Evolutionary conservation across 1,140 invertebrate species (phyloP), one percentile per base, ranked within the genome.

Genomic region (Brachionus rubens): DNA sequence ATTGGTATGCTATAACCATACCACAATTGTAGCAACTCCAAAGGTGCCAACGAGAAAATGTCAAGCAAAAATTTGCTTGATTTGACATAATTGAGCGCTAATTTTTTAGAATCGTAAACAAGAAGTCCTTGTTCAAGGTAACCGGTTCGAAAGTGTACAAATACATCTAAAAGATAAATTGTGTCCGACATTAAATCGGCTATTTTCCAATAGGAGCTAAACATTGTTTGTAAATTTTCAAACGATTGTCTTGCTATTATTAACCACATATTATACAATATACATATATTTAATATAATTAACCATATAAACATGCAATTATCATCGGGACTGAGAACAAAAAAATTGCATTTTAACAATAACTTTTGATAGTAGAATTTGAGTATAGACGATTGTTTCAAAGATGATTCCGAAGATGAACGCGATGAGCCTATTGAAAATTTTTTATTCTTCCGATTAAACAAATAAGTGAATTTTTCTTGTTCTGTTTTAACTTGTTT

Each of bases 271-370:
- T 97, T 96, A 85, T 97, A 96, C 26, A 96, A 87, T 77, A 96
- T 91, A 81, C 92, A 93, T 56, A 90, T 81, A 16, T 93, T 94
- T 77, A 96, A 86, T 24, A 94, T 81, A 87, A 92, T 90, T 76
- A 96, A 87, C 94, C 94, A 97, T 81, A 93, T 92, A 85, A 94
- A 96, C 86, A 94, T 94, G 82, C 94, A 92, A 82, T 93, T 94
- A 78, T 93, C 92, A 84, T 96, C 93, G 0, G 94, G 93, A 85
- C 96, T 94, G 76, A 96, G 90, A 21, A 96, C 93, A n/a, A 78
- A 79, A 54, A 16, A 75, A 24, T 77, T 75, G 19, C 16, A 75
- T 50, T 50, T 48, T 19, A 41, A 33, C 19, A 75, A n/a, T 10
- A 76, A 16, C 56, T 33, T 41, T 19, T 75, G 48, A 33, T 16